These are phyloP conservation scores for Limonius californicus DNA, from an alignment of 1,140 invertebrate species.

Conservation along the genomic window DNA sequence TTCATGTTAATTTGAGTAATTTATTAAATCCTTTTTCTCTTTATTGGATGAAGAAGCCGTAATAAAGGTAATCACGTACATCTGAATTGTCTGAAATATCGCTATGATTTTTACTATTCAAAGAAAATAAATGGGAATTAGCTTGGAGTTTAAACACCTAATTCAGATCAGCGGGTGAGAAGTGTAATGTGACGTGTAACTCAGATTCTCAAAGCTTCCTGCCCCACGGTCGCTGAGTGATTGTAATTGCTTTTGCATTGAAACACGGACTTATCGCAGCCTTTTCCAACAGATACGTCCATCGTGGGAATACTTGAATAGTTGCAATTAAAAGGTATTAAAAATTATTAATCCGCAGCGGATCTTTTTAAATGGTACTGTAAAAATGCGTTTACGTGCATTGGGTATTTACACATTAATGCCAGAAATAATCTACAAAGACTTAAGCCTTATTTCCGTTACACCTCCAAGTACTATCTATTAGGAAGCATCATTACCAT, in stretches of 20 bases:
- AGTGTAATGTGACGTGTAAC: background rate
- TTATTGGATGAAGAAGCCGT: too few species aligned
- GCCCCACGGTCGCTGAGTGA: background rate
- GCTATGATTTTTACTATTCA: too few species aligned
- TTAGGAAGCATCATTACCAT: too few species aligned
- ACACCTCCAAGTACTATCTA: too few species aligned
- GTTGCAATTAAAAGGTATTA: conserved; percentile 23
- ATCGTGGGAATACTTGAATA: conserved; percentile 20
- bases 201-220: background rate
- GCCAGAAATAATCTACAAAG: too few species aligned
- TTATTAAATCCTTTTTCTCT: too few species aligned
- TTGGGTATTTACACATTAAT: too few species aligned
- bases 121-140: background rate
- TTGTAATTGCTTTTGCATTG: background rate
- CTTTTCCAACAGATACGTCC: background rate
- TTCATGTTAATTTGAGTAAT: too few species aligned
- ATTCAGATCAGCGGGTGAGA: background rate
- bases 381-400: too few species aligned
- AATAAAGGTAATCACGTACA: too few species aligned
- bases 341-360: conserved; percentile 22
- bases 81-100: too few species aligned
- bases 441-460: too few species aligned
- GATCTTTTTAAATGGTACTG: conserved; percentile 16
- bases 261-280: background rate
- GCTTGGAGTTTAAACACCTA: background rate